phyloP scores from a whole-genome alignment of 2,113 vertebrate genomes.

The Chunga burmeisteri region DNA sequence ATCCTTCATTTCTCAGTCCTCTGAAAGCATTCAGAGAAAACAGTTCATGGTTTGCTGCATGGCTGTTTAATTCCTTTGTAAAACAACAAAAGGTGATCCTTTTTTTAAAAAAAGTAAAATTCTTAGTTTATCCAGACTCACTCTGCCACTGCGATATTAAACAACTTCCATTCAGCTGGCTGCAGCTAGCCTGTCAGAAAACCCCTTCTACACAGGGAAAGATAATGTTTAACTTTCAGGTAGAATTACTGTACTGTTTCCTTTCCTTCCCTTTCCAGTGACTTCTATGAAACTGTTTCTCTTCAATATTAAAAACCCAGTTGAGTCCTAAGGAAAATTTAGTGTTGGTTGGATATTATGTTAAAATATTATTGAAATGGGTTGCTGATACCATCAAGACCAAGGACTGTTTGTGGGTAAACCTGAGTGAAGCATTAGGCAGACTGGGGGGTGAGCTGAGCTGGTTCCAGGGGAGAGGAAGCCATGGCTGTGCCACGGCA shows the following conservation, averaged over 20 bases:
- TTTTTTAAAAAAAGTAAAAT: not conserved
- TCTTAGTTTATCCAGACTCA: not conserved
- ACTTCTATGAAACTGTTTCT: not conserved
- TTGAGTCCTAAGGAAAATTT: not conserved
- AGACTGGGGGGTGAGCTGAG: not conserved
- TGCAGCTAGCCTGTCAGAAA: not conserved
- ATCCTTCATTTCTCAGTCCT: not conserved
- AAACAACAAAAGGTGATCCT: not conserved
- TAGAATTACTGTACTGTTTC: not conserved
- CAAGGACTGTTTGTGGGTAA: not conserved
- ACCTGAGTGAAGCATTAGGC: accelerated
- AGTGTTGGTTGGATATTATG: not conserved
- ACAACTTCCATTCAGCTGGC: not conserved
- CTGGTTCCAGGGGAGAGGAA: accelerated
- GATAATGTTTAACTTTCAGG: not conserved
- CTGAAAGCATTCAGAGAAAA: not conserved
- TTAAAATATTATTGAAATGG: not conserved
- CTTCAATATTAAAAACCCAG: not conserved
- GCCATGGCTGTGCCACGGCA: not conserved
- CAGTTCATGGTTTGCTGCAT: not conserved
- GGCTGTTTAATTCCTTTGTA: not conserved
- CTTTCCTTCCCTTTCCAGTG: not conserved
- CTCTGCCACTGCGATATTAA: not conserved
- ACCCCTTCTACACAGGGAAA: not conserved
- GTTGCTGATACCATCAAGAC: not conserved